A percentile compares a stretch with the other conserved stretches of the same genome.
These are phyloP conservation scores for Bombus vancouverensis DNA, from an alignment of 1,140 invertebrate species.

Conservation along the genomic window DNA sequence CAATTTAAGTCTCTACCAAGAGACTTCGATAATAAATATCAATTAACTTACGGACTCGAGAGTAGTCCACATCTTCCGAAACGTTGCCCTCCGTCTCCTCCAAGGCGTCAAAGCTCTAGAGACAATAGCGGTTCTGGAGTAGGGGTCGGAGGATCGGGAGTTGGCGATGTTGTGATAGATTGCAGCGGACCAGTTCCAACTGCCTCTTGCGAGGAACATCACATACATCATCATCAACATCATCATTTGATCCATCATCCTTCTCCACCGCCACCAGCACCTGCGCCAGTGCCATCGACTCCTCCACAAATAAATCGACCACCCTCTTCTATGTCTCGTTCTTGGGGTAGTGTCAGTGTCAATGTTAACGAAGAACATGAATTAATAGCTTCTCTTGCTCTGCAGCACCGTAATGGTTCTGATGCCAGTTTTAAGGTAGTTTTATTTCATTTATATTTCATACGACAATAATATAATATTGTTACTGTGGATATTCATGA, in stretches of 20 bases:
- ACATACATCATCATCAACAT: conserved; percentile 75
- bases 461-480: not conserved
- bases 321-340: conserved; percentile 83
- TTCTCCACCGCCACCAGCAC: conserved; percentile 58
- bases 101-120: conserved; percentile 87
- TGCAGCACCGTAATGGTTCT: conserved; percentile 89
- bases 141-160: conserved; percentile 46
- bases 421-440: conserved; percentile 93
- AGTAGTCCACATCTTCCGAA: conserved; percentile 80
- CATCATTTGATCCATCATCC: conserved; percentile 68
- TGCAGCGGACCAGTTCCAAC: conserved; percentile 82
- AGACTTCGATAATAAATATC: conserved; percentile 82
- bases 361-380: conserved; percentile 84
- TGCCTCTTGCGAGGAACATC: conserved; percentile 77
- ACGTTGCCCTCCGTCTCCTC: conserved; percentile 90
- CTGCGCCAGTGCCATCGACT: conserved; percentile 75
- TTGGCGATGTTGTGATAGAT: conserved; percentile 80
- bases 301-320: conserved; percentile 79
- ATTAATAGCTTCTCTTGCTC: conserved; percentile 85
- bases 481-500: not conserved
- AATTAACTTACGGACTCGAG: conserved; percentile 80
- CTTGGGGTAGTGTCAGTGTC: conserved; percentile 83
- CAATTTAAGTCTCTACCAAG: conserved; percentile 81
- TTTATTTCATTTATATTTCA: not conserved
- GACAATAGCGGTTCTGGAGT: conserved; percentile 73